Percentiles rank a stretch among this genome's conserved stretches.
Conservation (phyloP, 2,888 invertebrate species). For the Drosophila macrospina region DNA sequence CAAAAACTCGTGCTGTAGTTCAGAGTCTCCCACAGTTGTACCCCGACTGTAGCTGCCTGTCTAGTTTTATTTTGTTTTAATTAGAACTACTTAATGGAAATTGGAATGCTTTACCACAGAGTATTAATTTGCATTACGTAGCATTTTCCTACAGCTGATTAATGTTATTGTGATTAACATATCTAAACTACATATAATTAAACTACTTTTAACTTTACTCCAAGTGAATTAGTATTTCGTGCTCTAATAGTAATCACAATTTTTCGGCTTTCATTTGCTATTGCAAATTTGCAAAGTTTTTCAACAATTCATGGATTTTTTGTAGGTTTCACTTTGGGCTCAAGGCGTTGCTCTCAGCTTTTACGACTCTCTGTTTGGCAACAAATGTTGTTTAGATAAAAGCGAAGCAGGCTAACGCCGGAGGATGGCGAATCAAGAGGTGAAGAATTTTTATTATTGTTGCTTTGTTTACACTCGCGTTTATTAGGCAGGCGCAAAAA, state of each 20-base stretch:
- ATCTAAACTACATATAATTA: too few relatives aligned
- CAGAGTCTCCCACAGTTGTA: too few relatives aligned
- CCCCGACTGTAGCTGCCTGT: too few relatives aligned
- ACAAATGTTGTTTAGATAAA: slow-evolving; percentile 58
- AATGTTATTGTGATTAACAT: neutral
- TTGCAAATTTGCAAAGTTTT: neutral
- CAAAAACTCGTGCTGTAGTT: too few relatives aligned
- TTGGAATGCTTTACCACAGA: too few relatives aligned
- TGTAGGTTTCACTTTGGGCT: neutral
- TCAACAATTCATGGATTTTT: slow-evolving; percentile 1
- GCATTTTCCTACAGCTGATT: neutral
- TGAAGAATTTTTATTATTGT: slow-evolving; percentile 20
- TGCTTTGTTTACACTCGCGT: slow-evolving; percentile 62
- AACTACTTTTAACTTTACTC: too few relatives aligned
- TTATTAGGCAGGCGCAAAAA: slow-evolving; percentile 44
- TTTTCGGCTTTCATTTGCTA: neutral
- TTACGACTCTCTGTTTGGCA: slow-evolving; percentile 58
- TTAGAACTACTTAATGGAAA: too few relatives aligned
- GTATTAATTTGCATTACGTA: too few relatives aligned
- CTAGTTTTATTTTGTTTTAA: too few relatives aligned
- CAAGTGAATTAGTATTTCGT: neutral
- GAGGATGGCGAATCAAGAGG: neutral
- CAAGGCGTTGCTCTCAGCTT: slow-evolving; percentile 29
- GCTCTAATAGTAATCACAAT: neutral
- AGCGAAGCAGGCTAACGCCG: neutral